A percentile compares a stretch with the other conserved stretches of the same genome.
These are phyloP conservation scores for Aporophyla nigra DNA, from an alignment of 2,888 invertebrate species.

Conservation along the genomic window DNA sequence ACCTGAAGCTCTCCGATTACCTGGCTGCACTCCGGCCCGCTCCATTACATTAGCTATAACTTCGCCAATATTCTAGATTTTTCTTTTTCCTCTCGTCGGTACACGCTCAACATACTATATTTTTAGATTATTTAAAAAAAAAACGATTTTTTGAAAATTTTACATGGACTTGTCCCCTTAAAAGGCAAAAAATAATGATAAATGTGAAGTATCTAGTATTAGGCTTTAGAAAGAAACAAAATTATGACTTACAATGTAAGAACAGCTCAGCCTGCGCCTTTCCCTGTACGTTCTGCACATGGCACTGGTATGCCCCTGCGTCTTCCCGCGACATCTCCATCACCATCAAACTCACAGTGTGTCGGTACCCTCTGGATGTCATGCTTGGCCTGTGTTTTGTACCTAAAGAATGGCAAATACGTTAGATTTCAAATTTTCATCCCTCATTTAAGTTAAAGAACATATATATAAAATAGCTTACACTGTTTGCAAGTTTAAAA, in stretches of 20 bases:
- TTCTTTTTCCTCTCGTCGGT: too few relatives aligned
- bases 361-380: constrained; percentile 89
- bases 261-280: constrained; percentile 93
- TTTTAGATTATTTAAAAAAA: too few relatives aligned
- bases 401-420: constrained; percentile 67
- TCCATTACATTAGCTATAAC: too few relatives aligned
- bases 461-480: too few relatives aligned
- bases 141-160: too few relatives aligned
- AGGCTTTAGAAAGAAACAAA: background rate
- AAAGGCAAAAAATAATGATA: background rate
- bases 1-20: too few relatives aligned
- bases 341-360: constrained; percentile 92
- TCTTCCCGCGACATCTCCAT: constrained; percentile 90
- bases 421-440: background rate
- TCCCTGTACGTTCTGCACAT: constrained; percentile 92
- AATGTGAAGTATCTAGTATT: background rate
- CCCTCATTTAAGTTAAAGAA: too few relatives aligned
- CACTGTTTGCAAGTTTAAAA: background rate
- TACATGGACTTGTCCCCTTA: too few relatives aligned
- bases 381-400: constrained; percentile 80
- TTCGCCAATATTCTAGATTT: too few relatives aligned
- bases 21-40: too few relatives aligned
- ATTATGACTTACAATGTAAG: constrained; percentile 91
- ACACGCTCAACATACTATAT: too few relatives aligned
- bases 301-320: constrained; percentile 93